Evolutionary conservation across 2,797 vertebrate genomes (phyloP).

Genomic region (Carcharodon carcharias): DNA sequence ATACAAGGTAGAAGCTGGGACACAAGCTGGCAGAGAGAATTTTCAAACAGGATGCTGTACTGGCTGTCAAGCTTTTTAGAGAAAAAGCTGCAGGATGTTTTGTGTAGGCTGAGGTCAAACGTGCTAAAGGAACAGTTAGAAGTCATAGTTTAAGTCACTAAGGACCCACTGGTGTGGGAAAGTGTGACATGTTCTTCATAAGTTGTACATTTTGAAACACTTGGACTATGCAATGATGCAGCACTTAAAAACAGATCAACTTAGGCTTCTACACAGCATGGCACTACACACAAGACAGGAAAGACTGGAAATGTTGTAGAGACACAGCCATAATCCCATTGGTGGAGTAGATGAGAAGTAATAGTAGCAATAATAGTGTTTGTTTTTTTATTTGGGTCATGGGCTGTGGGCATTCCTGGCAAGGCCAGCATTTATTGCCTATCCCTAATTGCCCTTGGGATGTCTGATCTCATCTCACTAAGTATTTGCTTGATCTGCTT

Average conservation of each 20-base stretch:
- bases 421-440: neutral
- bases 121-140: neutral
- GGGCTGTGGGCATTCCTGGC: neutral
- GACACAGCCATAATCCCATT: neutral
- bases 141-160: neutral
- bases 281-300: neutral
- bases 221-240: neutral
- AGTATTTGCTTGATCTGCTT: neutral
- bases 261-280: neutral
- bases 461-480: neutral
- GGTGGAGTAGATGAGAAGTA: neutral
- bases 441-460: neutral
- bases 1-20: neutral
- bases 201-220: neutral
- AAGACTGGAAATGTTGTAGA: neutral
- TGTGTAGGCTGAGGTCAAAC: neutral
- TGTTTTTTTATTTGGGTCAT: neutral
- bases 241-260: neutral
- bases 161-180: neutral
- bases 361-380: neutral
- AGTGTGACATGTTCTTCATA: neutral
- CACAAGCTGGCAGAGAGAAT: neutral
- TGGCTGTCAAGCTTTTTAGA: neutral
- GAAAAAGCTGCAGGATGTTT: neutral
- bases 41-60: neutral